A percentile compares a stretch with the other conserved stretches of the same genome.
Conservation (phyloP, 2,113 vertebrate species). For the Gymnarchus niloticus region DNA sequence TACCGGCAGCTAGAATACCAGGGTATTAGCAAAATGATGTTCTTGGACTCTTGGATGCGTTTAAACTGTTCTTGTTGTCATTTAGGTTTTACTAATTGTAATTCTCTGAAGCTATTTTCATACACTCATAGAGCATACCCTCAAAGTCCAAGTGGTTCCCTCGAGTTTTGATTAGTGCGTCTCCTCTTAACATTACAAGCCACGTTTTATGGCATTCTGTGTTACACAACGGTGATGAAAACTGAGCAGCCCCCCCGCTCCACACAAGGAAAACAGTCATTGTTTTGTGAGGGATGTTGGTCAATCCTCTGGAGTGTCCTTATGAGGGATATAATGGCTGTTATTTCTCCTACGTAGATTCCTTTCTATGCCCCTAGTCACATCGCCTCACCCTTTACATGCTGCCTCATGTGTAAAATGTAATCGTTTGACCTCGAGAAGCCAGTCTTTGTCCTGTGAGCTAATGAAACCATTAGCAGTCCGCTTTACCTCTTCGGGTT, state of each 20-base stretch:
- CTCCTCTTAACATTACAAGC: background rate
- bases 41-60: background rate
- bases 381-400: background rate
- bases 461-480: background rate
- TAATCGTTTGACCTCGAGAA: slow-evolving; percentile 14
- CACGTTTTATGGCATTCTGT: background rate
- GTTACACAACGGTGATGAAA: background rate
- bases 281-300: background rate
- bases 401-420: background rate
- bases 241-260: background rate
- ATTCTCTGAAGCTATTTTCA: background rate
- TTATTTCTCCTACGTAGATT: slow-evolving; percentile 12
- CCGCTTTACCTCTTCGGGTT: background rate
- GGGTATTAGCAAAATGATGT: no score
- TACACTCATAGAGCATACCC: background rate
- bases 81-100: background rate
- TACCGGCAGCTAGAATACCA: no score
- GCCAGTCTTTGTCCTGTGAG: background rate
- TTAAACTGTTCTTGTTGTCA: background rate
- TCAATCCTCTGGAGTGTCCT: background rate
- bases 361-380: background rate
- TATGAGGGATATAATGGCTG: background rate
- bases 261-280: background rate
- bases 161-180: background rate
- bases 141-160: background rate